Evolutionary conservation across 2,888 invertebrate species (phyloP).

Genomic region (Trichopoda pennipes): DNA sequence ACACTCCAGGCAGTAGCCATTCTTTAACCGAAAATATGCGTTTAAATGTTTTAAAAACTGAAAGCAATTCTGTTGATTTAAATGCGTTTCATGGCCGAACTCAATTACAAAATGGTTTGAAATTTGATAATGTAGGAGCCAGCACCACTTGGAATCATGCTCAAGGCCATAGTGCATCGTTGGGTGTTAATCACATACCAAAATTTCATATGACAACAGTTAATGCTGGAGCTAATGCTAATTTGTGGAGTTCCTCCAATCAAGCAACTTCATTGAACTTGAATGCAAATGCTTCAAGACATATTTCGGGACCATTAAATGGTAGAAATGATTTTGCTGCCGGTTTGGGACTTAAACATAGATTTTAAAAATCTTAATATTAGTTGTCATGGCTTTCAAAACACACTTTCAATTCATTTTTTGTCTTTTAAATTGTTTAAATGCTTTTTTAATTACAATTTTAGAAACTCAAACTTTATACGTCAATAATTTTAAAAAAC

Average conservation of each 20-base stretch:
- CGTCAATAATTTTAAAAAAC: too few relatives aligned
- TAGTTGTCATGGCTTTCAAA: too few relatives aligned
- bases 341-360: slow-evolving; percentile 63
- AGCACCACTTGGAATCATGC: slow-evolving; percentile 70
- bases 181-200: slow-evolving; percentile 74
- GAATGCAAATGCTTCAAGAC: slow-evolving; percentile 72
- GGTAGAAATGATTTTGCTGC: slow-evolving; percentile 71
- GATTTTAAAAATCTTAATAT: too few relatives aligned
- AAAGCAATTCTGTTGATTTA: slow-evolving; percentile 70
- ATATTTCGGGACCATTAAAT: slow-evolving; percentile 71
- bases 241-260: slow-evolving; percentile 73
- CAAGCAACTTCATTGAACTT: slow-evolving; percentile 73
- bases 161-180: slow-evolving; percentile 72
- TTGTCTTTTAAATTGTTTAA: too few relatives aligned
- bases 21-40: slow-evolving; percentile 70
- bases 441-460: too few relatives aligned
- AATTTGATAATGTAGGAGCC: slow-evolving; percentile 74
- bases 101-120: slow-evolving; percentile 55
- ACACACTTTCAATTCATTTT: too few relatives aligned
- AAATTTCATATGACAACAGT: slow-evolving; percentile 70
- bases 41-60: slow-evolving; percentile 72
- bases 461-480: too few relatives aligned
- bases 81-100: slow-evolving; percentile 70
- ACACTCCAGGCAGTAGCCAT: slow-evolving; percentile 70
- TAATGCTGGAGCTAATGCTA: slow-evolving; percentile 56